Percentiles rank a stretch among this genome's conserved stretches.
Conservation (phyloP, 2,888 invertebrate genomes). For the Lasioglossum leucozonium region DNA sequence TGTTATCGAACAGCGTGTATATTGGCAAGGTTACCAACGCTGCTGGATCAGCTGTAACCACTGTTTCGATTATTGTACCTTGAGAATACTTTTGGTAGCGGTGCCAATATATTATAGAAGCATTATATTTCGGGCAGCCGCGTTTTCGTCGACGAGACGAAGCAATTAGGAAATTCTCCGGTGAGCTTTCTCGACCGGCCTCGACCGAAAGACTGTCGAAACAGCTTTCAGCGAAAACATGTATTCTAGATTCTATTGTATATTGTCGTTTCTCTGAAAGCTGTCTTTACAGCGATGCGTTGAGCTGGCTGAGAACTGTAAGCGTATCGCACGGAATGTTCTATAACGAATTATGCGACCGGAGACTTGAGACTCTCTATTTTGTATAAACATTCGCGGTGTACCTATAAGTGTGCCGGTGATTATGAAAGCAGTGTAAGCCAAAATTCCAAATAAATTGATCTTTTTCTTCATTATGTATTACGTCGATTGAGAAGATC, state of each 20-base stretch:
- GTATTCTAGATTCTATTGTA: conserved; percentile 46
- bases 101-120: conserved; percentile 28
- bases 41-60: conserved; percentile 64
- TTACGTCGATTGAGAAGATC: background rate
- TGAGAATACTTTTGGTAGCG: conserved; percentile 43
- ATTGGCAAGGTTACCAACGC: conserved; percentile 46
- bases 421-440: background rate
- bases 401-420: background rate
- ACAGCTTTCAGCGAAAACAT: conserved; percentile 47
- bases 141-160: conserved; percentile 22
- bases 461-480: background rate
- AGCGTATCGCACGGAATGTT: background rate
- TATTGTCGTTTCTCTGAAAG: background rate
- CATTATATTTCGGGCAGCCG: conserved; percentile 19
- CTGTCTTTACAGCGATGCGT: conserved; percentile 3
- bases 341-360: background rate
- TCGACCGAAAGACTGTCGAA: background rate
- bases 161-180: conserved; percentile 36
- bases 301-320: conserved; percentile 21
- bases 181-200: conserved; percentile 25
- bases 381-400: background rate
- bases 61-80: conserved; percentile 42
- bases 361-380: background rate
- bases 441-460: background rate
- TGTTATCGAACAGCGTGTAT: conserved; percentile 4